Base-by-base conservation (phyloP, 2,113 vertebrate genomes). In the Nycticryphes semicollaris region DNA sequence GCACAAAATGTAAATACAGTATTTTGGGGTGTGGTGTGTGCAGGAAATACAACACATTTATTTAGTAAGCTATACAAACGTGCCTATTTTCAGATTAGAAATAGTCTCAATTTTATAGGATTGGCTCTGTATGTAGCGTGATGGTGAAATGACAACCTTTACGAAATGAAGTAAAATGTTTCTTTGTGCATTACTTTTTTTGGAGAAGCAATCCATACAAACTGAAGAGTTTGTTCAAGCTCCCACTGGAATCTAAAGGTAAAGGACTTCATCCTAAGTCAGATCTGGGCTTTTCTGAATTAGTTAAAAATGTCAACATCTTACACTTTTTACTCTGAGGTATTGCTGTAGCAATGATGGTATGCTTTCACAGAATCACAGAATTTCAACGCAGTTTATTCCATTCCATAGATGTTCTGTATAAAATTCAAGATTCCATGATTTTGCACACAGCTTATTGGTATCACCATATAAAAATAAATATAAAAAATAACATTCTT, bases 41-140 rank as follows among this genome's bases (percentile, higher is more conserved):
- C 25, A 33, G 10, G 76, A 84, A 93, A 84, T 35, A 54, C 0
- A 86, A 21, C 19, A 51, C 33, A 7, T 78, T 93, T 39, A 6
- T 85, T 90, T 76, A 51, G 54, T 41, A 67, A 86, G 12, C 6
- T 62, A 73, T 27, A 23, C 10, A 83, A 60, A 28, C 9, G 3
- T 23, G 75, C 63, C 54, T 54, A 24, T 88, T 92, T 84, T 86
- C 59, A 59, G 28, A 54, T 86, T 54, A 93, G 51, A 83, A 92
- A 54, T 12, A 70, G 16, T 59, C 33, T n/a, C 6, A 12, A 56
- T 73, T 79, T 72, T 63, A 37, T 15, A 68, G 20, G 41, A 47
- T 16, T 48, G 10, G 41, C 68, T 54, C 14, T 10, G 7, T 57
- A 21, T 41, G 27, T n/a, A 64, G 28, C 60, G 60, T 91, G 17